phyloP scores from a whole-genome alignment of 2,113 vertebrate species.

The Sturnus vulgaris region DNA sequence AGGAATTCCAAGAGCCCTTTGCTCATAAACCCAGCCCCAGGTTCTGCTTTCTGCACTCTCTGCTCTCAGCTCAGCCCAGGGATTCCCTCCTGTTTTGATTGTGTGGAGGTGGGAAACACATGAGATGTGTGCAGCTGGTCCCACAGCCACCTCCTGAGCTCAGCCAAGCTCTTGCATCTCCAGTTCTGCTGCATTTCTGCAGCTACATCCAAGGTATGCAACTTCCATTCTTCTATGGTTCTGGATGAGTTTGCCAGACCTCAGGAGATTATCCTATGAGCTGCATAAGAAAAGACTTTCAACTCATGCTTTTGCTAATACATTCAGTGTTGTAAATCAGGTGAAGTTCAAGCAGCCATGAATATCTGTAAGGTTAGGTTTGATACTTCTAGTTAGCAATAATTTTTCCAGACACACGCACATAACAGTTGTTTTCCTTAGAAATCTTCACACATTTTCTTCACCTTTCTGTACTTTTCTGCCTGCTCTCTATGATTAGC shows the following conservation, averaged over 20 bases:
- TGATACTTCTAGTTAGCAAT: neutral
- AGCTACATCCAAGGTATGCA: neutral
- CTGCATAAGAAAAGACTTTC: neutral
- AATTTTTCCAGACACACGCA: neutral
- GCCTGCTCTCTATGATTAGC: neutral
- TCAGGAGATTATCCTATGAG: neutral
- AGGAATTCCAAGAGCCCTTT: neutral
- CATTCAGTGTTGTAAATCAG: neutral
- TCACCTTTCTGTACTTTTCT: neutral
- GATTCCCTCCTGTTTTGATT: neutral
- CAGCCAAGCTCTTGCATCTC: neutral
- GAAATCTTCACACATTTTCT: neutral
- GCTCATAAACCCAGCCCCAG: neutral
- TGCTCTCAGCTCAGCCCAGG: neutral
- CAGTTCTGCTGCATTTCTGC: neutral
- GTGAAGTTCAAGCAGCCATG: neutral
- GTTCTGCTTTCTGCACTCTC: neutral
- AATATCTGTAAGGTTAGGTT: neutral
- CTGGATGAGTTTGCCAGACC: neutral
- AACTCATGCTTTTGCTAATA: neutral
- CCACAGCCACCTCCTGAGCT: neutral
- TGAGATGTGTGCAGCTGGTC: neutral
- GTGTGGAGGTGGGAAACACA: fast-evolving
- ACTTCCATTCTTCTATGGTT: neutral
- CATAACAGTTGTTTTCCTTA: neutral